Evolutionary conservation across 2,888 invertebrate genomes (phyloP).

Genomic region (Synergus umbraculus): DNA sequence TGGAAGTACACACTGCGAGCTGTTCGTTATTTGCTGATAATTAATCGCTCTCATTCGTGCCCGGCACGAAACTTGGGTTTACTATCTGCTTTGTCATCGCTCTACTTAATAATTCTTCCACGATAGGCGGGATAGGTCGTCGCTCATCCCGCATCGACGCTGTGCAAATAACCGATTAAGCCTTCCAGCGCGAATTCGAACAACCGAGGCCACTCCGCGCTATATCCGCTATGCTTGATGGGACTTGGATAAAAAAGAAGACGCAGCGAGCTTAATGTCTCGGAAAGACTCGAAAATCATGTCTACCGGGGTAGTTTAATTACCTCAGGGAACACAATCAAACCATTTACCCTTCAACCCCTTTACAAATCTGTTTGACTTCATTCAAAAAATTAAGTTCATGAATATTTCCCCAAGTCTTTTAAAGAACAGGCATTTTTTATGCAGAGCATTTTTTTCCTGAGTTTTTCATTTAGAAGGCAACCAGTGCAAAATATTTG

Average conservation of each 20-base stretch:
- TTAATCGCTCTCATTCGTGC: constrained; percentile 66
- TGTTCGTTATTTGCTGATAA: constrained; percentile 65
- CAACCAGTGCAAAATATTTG: too few relatives aligned
- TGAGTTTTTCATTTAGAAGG: too few relatives aligned
- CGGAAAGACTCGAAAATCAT: constrained; percentile 29
- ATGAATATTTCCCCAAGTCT: constrained; percentile 10
- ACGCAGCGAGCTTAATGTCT: constrained; percentile 16
- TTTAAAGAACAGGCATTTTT: neutral
- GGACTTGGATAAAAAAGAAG: constrained; percentile 19
- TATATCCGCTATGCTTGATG: constrained; percentile 41
- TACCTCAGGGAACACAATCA: constrained; percentile 20
- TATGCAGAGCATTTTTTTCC: too few relatives aligned
- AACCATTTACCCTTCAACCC: constrained; percentile 12
- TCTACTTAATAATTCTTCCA: constrained; percentile 66
- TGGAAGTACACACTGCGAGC: constrained; percentile 31
- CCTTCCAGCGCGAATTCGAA: constrained; percentile 44
- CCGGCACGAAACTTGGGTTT: constrained; percentile 51
- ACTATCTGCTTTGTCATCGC: constrained; percentile 72
- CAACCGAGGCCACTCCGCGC: constrained; percentile 18
- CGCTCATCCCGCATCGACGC: constrained; percentile 62
- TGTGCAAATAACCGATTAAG: constrained; percentile 67
- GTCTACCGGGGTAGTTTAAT: constrained; percentile 28
- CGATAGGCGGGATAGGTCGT: constrained; percentile 52
- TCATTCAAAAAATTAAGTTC: neutral
- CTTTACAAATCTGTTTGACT: constrained; percentile 29